These are phyloP conservation scores for Melolontha melolontha DNA, from an alignment of 2,888 invertebrate genomes.

Conservation along the genomic window DNA sequence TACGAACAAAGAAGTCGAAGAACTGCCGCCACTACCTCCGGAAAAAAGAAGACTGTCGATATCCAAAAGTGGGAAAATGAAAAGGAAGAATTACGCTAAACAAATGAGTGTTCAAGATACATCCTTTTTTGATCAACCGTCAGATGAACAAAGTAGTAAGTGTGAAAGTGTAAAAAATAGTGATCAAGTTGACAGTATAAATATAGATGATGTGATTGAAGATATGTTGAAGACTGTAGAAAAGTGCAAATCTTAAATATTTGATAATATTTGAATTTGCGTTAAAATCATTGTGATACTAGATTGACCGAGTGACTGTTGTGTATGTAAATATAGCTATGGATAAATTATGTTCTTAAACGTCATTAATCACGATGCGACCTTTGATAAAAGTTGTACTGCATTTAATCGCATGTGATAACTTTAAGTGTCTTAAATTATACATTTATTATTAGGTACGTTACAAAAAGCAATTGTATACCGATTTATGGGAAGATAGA, in stretches of 20 bases:
- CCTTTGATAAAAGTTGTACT: too few relatives aligned
- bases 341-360: too few relatives aligned
- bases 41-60: constrained; percentile 51
- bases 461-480: too few relatives aligned
- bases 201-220: constrained; percentile 40
- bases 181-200: constrained; percentile 38
- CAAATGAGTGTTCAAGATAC: constrained; percentile 42
- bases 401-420: too few relatives aligned
- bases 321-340: too few relatives aligned
- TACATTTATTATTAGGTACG: too few relatives aligned
- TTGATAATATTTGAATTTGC: too few relatives aligned
- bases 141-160: not conserved
- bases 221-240: constrained; percentile 42
- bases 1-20: constrained; percentile 39
- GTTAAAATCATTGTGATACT: too few relatives aligned
- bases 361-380: too few relatives aligned
- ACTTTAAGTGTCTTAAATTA: too few relatives aligned
- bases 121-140: constrained; percentile 27
- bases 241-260: constrained; percentile 32
- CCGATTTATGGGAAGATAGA: too few relatives aligned
- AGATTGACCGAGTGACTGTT: too few relatives aligned
- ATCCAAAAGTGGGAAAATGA: constrained; percentile 54
- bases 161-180: constrained; percentile 7
- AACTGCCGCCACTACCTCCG: constrained; percentile 43
- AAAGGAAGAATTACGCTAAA: constrained; percentile 47